Conservation (phyloP, 2,797 vertebrate species). For the Falco naumanni region DNA sequence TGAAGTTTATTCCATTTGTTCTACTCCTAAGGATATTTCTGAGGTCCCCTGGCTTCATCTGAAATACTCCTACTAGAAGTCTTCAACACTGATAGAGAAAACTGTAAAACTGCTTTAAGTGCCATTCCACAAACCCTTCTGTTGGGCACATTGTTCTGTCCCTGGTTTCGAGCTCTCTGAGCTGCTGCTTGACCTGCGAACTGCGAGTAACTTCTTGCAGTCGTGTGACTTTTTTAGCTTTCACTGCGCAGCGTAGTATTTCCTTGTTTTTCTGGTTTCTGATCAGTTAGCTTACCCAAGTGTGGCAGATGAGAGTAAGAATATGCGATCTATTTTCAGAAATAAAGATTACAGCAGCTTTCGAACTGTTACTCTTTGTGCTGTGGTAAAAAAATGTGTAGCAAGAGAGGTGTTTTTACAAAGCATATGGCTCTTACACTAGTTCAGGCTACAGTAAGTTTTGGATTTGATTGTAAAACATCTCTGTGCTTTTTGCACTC, state of each 20-base stretch:
- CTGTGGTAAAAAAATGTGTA: neutral
- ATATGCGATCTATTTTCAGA: slow-evolving; percentile 43
- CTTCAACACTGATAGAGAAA: neutral
- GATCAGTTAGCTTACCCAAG: neutral
- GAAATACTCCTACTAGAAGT: neutral
- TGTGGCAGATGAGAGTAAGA: slow-evolving; percentile 6
- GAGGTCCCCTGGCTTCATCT: neutral
- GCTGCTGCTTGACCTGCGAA: neutral
- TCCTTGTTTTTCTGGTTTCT: neutral
- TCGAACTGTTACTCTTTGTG: slow-evolving; percentile 47
- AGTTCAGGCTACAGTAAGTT: neutral
- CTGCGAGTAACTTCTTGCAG: neutral
- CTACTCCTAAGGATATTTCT: neutral
- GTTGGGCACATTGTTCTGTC: neutral
- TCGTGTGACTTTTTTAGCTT: neutral
- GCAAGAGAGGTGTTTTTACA: slow-evolving; percentile 1
- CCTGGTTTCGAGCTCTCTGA: accelerated
- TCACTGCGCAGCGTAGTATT: neutral
- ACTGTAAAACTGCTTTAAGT: neutral
- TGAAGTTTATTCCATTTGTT: slow-evolving; percentile 32
- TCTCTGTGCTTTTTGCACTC: slow-evolving; percentile 35
- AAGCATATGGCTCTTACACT: slow-evolving; percentile 37
- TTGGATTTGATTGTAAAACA: slow-evolving; percentile 31
- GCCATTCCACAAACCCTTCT: neutral
- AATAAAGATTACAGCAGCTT: slow-evolving; percentile 33